Conservation (phyloP, 2,797 vertebrate genomes). For the Chelmon rostratus region DNA sequence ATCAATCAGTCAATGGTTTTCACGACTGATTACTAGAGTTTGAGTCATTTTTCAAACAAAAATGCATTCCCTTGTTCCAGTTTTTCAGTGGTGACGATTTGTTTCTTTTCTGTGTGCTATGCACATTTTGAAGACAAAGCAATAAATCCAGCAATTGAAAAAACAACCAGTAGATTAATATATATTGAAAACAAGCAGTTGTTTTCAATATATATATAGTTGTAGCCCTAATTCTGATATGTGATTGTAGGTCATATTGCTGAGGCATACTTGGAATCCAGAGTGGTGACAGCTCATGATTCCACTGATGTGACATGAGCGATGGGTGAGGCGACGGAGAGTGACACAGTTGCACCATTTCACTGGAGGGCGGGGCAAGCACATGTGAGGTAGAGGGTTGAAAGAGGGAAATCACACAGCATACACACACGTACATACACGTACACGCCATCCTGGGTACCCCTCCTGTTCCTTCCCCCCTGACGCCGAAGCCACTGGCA, state of each 20-base stretch:
- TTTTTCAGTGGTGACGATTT: background rate
- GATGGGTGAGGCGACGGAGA: slow-evolving; percentile 8
- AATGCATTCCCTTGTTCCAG: too few species aligned
- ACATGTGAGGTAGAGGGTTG: slow-evolving; percentile 36
- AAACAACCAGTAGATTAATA: background rate
- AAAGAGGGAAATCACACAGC: slow-evolving; percentile 58
- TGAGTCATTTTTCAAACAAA: too few species aligned
- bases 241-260: background rate
- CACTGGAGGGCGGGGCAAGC: slow-evolving; percentile 19
- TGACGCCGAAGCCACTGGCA: slow-evolving; percentile 73
- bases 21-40: too few species aligned
- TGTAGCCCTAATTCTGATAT: background rate
- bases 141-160: background rate
- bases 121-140: background rate
- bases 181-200: background rate
- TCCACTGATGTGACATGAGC: slow-evolving; percentile 9
- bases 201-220: too few species aligned
- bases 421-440: slow-evolving; percentile 15
- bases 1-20: background rate
- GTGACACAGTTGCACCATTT: slow-evolving; percentile 15
- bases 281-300: background rate
- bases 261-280: background rate
- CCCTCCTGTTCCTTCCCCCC: slow-evolving; percentile 83
- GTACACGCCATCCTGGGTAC: slow-evolving; percentile 65
- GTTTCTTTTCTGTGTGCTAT: background rate